phyloP scores from a whole-genome alignment of 2,888 invertebrate genomes.

The Micropterix aruncella region DNA sequence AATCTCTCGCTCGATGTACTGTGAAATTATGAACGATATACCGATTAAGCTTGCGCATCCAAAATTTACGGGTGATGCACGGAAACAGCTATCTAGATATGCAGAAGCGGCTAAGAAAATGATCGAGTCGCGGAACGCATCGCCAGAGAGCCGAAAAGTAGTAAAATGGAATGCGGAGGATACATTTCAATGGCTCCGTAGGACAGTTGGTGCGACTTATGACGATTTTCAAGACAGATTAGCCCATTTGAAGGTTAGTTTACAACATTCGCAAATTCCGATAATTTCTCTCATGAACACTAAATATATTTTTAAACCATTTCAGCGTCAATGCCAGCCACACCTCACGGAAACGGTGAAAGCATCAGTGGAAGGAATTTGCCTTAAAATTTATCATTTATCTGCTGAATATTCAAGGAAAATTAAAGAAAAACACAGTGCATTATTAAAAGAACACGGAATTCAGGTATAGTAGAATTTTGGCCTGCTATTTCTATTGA shows the following conservation, averaged over 20 bases:
- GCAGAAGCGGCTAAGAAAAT: constrained; percentile 96
- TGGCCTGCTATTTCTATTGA: too few relatives aligned
- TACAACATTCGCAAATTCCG: not conserved
- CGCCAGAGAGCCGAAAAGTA: constrained; percentile 87
- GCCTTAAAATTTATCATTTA: constrained; percentile 82
- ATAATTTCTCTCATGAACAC: constrained; percentile 5
- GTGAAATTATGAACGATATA: constrained; percentile 96
- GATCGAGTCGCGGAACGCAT: constrained; percentile 86
- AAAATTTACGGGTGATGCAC: constrained; percentile 88
- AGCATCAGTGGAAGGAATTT: constrained; percentile 88
- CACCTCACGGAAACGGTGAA: constrained; percentile 91
- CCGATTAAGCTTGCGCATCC: constrained; percentile 92
- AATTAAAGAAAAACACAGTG: constrained; percentile 75
- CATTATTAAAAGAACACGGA: constrained; percentile 76
- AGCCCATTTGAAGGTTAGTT: constrained; percentile 61
- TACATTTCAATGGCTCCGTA: constrained; percentile 89
- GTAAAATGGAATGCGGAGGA: constrained; percentile 99
- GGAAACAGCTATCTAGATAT: constrained; percentile 85
- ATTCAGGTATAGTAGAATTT: constrained; percentile 50
- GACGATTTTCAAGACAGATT: constrained; percentile 85
- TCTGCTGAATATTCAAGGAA: constrained; percentile 87
- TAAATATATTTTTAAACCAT: constrained; percentile 12
- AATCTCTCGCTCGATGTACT: constrained; percentile 88
- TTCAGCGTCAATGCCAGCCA: constrained; percentile 82
- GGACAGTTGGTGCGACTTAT: constrained; percentile 86